A percentile compares a stretch with the other conserved stretches of the same genome.
Conservation (phyloP, 2,888 invertebrate genomes). For the Tinea pellionella region DNA sequence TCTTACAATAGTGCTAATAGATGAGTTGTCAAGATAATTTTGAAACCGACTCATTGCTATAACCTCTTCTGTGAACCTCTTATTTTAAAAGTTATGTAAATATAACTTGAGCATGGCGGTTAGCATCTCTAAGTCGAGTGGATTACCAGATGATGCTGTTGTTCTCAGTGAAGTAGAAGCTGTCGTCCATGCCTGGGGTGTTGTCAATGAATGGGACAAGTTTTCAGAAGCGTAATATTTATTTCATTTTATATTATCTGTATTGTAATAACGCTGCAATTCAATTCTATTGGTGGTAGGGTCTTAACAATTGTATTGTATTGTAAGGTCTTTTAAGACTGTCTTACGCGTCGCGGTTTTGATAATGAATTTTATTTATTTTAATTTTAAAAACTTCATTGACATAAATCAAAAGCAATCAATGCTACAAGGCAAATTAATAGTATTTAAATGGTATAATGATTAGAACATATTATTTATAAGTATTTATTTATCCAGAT, state of each 20-base stretch:
- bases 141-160: conserved; percentile 72
- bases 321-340: no score
- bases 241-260: conserved; percentile 17
- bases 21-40: not conserved
- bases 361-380: no score
- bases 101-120: conserved; percentile 63
- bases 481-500: conserved; percentile 27
- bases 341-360: no score
- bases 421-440: no score
- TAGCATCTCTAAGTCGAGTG: conserved; percentile 28
- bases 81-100: conserved; percentile 1
- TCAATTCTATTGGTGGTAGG: no score
- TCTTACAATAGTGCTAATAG: not conserved
- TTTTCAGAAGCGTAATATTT: conserved; percentile 67
- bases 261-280: not conserved
- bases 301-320: no score
- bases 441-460: no score
- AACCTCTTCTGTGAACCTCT: no score
- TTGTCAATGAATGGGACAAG: conserved; percentile 71
- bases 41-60: not conserved
- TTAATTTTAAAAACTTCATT: no score
- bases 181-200: conserved; percentile 65
- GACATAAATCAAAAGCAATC: no score
- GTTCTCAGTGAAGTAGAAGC: conserved; percentile 69
- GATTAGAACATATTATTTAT: no score